These are phyloP conservation scores for Drosophila longiperda DNA, from an alignment of 2,888 invertebrate genomes.

Conservation along the genomic window DNA sequence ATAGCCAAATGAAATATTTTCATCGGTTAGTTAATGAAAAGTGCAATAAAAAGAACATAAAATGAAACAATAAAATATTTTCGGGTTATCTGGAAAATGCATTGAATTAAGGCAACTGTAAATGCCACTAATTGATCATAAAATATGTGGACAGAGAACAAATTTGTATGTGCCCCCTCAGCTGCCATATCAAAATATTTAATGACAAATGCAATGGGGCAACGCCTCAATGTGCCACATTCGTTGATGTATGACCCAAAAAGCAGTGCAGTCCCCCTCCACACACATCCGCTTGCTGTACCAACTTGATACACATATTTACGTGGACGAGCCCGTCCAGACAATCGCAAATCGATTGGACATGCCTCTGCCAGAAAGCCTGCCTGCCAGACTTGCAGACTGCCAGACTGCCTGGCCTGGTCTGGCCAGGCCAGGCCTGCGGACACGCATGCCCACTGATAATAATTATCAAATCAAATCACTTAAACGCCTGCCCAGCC, in stretches of 20 bases:
- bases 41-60: slow-evolving; percentile 66
- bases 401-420: too few relatives aligned
- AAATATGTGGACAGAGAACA: slow-evolving; percentile 44
- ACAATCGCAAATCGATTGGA: slow-evolving; percentile 73
- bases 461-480: slow-evolving; percentile 84
- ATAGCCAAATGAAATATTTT: slow-evolving; percentile 63
- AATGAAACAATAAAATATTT: slow-evolving; percentile 62
- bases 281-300: not conserved
- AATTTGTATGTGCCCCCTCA: slow-evolving; percentile 18
- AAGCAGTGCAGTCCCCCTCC: slow-evolving; percentile 19
- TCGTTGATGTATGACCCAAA: slow-evolving; percentile 76
- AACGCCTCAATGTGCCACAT: slow-evolving; percentile 59
- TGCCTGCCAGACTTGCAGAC: too few relatives aligned
- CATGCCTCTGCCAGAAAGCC: slow-evolving; percentile 63
- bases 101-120: slow-evolving; percentile 53
- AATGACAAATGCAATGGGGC: slow-evolving; percentile 70
- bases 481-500: slow-evolving; percentile 82
- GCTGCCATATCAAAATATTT: slow-evolving; percentile 25
- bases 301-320: slow-evolving; percentile 6
- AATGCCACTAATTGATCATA: slow-evolving; percentile 79
- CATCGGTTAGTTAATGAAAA: slow-evolving; percentile 72
- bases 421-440: slow-evolving; percentile 36
- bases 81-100: slow-evolving; percentile 54
- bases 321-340: slow-evolving; percentile 29
- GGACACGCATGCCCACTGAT: slow-evolving; percentile 83